A percentile compares a stretch with the other conserved stretches of the same genome.
Conservation (phyloP, 1,140 invertebrate genomes). For the Tetragonula clypearis region DNA sequence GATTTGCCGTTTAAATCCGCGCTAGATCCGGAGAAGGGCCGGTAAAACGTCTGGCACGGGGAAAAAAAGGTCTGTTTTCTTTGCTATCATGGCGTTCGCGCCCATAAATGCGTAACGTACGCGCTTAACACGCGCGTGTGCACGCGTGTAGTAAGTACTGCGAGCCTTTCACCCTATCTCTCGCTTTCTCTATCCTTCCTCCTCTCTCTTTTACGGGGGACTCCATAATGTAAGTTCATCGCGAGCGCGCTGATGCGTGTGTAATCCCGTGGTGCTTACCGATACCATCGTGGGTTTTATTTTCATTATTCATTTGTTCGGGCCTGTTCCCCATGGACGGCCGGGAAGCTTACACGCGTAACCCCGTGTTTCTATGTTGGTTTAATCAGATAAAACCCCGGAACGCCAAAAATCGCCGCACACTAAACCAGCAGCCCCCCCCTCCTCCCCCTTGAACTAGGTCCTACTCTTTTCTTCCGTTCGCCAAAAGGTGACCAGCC, state of each 20-base stretch:
- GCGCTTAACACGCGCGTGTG: slow-evolving; percentile 1
- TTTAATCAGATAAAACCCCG: slow-evolving; percentile 81
- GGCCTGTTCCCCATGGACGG: slow-evolving; percentile 74
- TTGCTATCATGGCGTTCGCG: slow-evolving; percentile 3
- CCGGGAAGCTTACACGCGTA: slow-evolving; percentile 77
- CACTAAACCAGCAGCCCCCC: slow-evolving; percentile 6
- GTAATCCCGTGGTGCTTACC: slow-evolving; percentile 80
- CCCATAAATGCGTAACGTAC: not conserved
- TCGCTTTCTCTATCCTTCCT: not conserved
- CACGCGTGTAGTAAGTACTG: not conserved
- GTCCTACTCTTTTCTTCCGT: slow-evolving; percentile 24
- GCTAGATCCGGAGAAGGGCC: slow-evolving; percentile 25
- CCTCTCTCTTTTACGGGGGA: slow-evolving; percentile 21
- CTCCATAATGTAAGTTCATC: slow-evolving; percentile 75
- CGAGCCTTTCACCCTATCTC: not conserved
- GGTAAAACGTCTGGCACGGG: slow-evolving; percentile 28
- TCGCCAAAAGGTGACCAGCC: not conserved
- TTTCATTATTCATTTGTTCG: slow-evolving; percentile 82
- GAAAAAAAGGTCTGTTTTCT: slow-evolving; percentile 52
- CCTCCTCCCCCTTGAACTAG: not conserved
- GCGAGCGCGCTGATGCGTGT: slow-evolving; percentile 78
- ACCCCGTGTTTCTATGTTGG: slow-evolving; percentile 80
- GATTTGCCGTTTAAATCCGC: slow-evolving; percentile 62
- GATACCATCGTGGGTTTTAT: slow-evolving; percentile 81
- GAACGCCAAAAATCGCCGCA: slow-evolving; percentile 69